Conservation (phyloP, 2,113 vertebrate genomes). For the Trichomycterus rosablanca region DNA sequence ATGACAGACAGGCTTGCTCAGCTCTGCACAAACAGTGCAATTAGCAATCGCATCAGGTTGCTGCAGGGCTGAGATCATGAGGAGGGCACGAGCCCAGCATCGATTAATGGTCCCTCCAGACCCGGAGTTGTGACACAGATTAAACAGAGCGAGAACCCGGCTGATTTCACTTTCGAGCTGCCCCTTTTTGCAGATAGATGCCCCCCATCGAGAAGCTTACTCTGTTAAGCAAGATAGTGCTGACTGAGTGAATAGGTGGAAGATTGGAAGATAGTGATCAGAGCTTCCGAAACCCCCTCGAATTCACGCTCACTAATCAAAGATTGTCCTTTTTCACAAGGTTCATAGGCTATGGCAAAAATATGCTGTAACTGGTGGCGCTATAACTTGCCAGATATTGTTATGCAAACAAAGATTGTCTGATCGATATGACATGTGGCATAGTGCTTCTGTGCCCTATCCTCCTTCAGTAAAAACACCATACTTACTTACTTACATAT, state of each 20-base stretch:
- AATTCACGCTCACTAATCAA: not conserved
- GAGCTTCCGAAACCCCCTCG: not conserved
- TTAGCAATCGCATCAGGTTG: slow-evolving; percentile 37
- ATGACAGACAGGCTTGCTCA: slow-evolving; percentile 22
- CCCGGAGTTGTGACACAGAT: slow-evolving; percentile 22
- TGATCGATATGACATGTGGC: no score
- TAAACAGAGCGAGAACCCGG: slow-evolving; percentile 30
- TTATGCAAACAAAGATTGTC: no score
- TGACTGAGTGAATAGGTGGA: slow-evolving; percentile 16
- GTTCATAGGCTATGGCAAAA: no score
- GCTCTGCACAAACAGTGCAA: slow-evolving; percentile 27
- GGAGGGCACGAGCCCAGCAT: slow-evolving; percentile 17
- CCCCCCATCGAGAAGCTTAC: slow-evolving; percentile 25
- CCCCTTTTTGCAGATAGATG: slow-evolving; percentile 20
- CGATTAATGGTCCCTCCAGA: slow-evolving; percentile 34
- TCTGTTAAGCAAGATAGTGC: slow-evolving; percentile 28
- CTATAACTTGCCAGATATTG: no score
- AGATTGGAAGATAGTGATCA: slow-evolving; percentile 36
- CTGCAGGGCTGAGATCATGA: slow-evolving; percentile 18
- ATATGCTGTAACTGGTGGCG: no score
- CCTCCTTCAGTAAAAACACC: no score
- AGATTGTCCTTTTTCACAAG: no score
- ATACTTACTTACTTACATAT: no score
- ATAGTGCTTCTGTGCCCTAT: no score
- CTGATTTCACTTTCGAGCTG: slow-evolving; percentile 26